A percentile compares a stretch with the other conserved stretches of the same genome.
Conservation (phyloP, 2,797 vertebrate genomes). For the Pangasius mekongensis region DNA sequence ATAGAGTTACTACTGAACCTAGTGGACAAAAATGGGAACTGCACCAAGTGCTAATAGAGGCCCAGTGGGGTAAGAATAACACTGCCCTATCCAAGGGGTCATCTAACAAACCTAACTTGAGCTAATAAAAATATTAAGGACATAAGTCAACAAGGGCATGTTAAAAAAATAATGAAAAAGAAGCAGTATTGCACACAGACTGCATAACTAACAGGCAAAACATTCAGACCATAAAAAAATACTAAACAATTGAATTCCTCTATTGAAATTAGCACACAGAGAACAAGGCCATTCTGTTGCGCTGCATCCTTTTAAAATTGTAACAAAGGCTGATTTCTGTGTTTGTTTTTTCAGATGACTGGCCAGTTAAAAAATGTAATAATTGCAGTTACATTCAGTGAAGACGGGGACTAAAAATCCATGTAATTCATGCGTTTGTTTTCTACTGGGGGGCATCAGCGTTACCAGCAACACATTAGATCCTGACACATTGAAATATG, state of each 20-base stretch:
- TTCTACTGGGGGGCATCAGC: not conserved
- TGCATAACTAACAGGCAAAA: not conserved
- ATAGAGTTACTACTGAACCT: not conserved
- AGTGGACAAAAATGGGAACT: not conserved
- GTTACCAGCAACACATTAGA: not conserved
- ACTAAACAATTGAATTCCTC: not conserved
- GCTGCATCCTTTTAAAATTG: not conserved
- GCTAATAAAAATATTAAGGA: not conserved
- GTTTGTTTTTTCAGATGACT: not conserved
- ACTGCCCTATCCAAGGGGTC: not conserved
- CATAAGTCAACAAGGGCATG: not conserved
- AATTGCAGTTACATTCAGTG: not conserved
- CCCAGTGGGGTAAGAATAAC: not conserved
- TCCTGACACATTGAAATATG: not conserved
- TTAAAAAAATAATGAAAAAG: not conserved
- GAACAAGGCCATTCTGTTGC: not conserved
- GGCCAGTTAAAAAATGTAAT: not conserved
- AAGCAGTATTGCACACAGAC: not conserved
- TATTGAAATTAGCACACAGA: not conserved
- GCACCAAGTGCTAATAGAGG: not conserved
- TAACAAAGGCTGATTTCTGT: not conserved
- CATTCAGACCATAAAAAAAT: not conserved
- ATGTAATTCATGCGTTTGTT: not conserved
- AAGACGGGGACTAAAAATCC: not conserved
- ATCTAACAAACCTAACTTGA: not conserved